Evolutionary conservation across 2,888 invertebrate genomes (phyloP), one percentile per base, ranked within the genome.

Genomic region (Hofmannophila pseudospretella): DNA sequence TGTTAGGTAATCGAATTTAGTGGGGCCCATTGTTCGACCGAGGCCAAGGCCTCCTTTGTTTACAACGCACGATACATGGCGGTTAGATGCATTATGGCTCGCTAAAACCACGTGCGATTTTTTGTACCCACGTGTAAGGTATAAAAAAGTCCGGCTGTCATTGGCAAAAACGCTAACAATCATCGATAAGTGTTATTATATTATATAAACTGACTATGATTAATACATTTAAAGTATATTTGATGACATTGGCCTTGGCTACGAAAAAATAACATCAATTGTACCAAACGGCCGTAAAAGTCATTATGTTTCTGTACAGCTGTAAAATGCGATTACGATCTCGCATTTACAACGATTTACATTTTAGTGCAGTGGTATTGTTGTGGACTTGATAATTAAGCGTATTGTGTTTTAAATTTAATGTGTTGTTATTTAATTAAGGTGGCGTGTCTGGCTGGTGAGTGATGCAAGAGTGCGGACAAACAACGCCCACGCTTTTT

Each of bases 11-110:
- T 77, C 76, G 72, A 79, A 80, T 84, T 79, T 74, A 64, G 76
- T 70, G 75, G 66, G 72, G 71, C 72, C 77, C 67, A 82, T 82
- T 84, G 80, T 84, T 67, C 61, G 46, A 43, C 47, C 59, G 72
- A 70, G 80, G 82, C 81, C 85, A 85, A 86, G 85, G 85, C 62
- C 78, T 65, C 47, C 33, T 55, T 65, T 86, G 84, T 86, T 86
- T 84, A 85, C 81, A 73, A 68, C 68, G 68, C 63, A 51, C 47
- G 58, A 58, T 56, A 54, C 53, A 47, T 40, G 40, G 38, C 13
- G 45, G 58, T 57, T 56, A 67, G 59, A 67, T 71, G 65, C 70
- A 66, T 49, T 68, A 57, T 61, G 56, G 37, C 35, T 42, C 39
- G 57, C 61, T 60, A 56, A 51, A 56, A 51, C 40, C 54, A 57